Evolutionary conservation across 64 coral and sea anemone genomes (phyloP), one percentile per base, ranked within the genome.

Genomic region (Trachythela sp.): DNA sequence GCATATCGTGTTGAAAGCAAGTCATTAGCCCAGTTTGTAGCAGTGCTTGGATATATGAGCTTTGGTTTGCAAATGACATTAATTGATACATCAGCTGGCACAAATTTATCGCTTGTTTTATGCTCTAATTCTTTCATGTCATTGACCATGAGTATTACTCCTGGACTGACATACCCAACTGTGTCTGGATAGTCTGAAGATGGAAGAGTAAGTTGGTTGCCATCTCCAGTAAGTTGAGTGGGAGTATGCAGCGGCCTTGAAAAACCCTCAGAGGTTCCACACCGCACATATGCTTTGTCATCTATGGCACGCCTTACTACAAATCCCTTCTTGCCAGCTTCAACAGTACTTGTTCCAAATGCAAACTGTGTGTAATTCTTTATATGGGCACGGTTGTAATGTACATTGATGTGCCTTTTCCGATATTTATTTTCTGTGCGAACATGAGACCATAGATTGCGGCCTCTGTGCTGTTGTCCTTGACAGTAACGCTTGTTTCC

Each of bases 341-440:
- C n/a, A 20, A 30, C 39, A 10, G 80, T 67, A 40, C 85, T 90
- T 33, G 0, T 84, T 17, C n/a, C 72, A 84, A 90, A 90, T 60
- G 89, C 75, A 60, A 90, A 54, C 88, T 48, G 83, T 38, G 77
- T 90, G 35, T 90, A 90, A 13, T 90, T 90, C 52, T 90, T 90
- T 22, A 84, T 85, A 54, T 76, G 77, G 0, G 88, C 88, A 1
- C 88, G 80, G 77, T 90, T 90, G 45, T 84, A 84, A 48, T 90
- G 88, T 0, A 84, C 88, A 84, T 90, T 90, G 60, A 90, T 84
- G 75, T 83, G 88, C n/a, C n/a, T n/a, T n/a, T n/a, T n/a, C n/a
- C n/a, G n/a, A n/a, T n/a, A n/a, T n/a, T n/a, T n/a, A n/a, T n/a
- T n/a, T n/a, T n/a, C n/a, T n/a, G n/a, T n/a, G n/a, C n/a, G n/a